Base-by-base conservation (phyloP, 2,888 invertebrate species). In the Leucozona laternaria region DNA sequence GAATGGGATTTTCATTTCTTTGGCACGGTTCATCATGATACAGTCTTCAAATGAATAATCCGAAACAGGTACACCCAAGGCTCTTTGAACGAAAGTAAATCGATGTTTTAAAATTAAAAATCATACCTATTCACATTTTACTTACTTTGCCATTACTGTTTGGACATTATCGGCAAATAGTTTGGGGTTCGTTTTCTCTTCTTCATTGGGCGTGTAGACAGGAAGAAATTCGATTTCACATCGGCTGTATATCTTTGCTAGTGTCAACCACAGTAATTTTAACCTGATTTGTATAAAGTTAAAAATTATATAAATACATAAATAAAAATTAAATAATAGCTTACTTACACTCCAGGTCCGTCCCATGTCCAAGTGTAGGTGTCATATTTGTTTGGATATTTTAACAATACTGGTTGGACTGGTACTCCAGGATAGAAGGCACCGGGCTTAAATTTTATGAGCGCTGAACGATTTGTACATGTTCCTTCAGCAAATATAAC, bases 401-500 rank as follows among this genome's bases (percentile, higher is more conserved):
- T 94, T 82, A 99, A 95, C 90, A 97, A 95, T 15, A 99, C 98
- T 0, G 98, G 98, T 91, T 99, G 99, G 2, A 99, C 96, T 0
- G 99, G 98, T 15, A 98, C 97, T 0, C 98, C 98, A 0, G 98
- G 98, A 93, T 97, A 97, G 93, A 99, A 99, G 13, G 98, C 98
- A 50, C 98, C 98, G 2, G 96, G 96, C 92, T 97, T 97, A 93
- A 97, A 97, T 45, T 97, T 97, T 89, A 97, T 97, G 89, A 99
- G 93, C 90, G 97, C 97, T 0, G 96, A 96, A 31, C 98, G 95
- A 93, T 99, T 99, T 37, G 98, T 98, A 92, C 98, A 98, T 0
- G 99, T 99, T 62, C 98, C 99, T 92, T 99, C 98, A 0, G 98
- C 98, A 93, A 98, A 99, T 90, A 99, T 98, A 82, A 98, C 94